A percentile compares a stretch with the other conserved stretches of the same genome.
These are phyloP conservation scores for Picathartes gymnocephalus DNA, from an alignment of 2,113 vertebrate genomes.

Conservation along the genomic window DNA sequence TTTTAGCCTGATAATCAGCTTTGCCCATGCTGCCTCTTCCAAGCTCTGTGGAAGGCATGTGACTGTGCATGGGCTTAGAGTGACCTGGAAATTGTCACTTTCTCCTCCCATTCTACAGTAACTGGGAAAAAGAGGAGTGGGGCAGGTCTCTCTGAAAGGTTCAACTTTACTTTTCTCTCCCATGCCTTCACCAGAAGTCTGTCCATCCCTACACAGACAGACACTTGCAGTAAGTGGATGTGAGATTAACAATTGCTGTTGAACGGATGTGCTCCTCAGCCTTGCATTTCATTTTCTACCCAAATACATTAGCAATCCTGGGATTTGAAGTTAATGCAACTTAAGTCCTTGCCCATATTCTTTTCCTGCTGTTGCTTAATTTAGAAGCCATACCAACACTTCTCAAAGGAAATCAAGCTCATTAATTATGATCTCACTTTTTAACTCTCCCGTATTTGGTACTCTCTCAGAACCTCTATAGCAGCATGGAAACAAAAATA, in stretches of 20 bases:
- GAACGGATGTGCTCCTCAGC: neutral
- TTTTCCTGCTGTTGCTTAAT: constrained; percentile 5
- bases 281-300: neutral
- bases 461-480: neutral
- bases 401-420: constrained; percentile 42
- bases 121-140: neutral
- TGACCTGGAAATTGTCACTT: neutral
- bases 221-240: neutral
- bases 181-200: neutral
- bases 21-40: neutral
- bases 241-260: neutral
- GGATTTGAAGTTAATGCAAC: constrained; percentile 17
- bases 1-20: neutral
- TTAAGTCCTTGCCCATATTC: neutral
- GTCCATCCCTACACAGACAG: neutral
- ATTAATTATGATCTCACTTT: constrained; percentile 39
- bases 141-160: neutral
- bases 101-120: neutral
- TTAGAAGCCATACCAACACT: constrained; percentile 19
- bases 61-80: neutral
- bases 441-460: neutral
- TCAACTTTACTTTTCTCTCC: neutral
- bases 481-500: neutral
- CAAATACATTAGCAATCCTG: neutral
- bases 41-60: neutral